Base-by-base conservation (phyloP, 2,113 vertebrate genomes). In the Phaethon lepturus region DNA sequence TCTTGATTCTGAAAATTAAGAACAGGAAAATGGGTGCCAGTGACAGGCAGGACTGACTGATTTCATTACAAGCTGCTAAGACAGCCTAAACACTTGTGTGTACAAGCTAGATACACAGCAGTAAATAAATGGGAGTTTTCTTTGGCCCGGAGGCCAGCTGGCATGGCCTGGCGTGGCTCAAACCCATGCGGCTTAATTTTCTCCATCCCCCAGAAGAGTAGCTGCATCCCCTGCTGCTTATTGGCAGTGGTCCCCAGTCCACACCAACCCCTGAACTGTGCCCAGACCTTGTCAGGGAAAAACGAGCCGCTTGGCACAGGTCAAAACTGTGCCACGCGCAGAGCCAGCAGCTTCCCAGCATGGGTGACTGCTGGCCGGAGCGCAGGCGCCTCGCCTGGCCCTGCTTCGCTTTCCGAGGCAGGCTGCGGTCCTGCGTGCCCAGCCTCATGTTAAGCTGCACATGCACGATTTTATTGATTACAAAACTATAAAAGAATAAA, bases 261-360 rank as follows among this genome's bases (percentile, higher is more conserved):
- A 80, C 78, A 85, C 40, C 69, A 82, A 28, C 24, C 33, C 44
- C 74, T 95, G 81, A 93, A 52, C 87, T 3, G 6, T 93, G 95
- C 95, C 96, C 96, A 96, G 90, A 69, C 78, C 78, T 86, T 86
- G 93, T 95, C 96, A 94, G 55, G 58, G 74, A 8, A 90, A 95
- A 93, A 76, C 0, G 31, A 97, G 92, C 67, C 72, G n/a, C 74
- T 94, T 97, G 96, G 96, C 95, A 95, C 58, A 50, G 81, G 90
- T 82, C 53, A 86, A 6, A 95, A 90, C 66, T 82, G 85, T 96
- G 95, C 92, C 96, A 96, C 4, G 2, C 0, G 11, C 52, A 20
- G 2, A 4, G 35, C 60, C 93, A 81, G 73, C 73, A 44, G 38
- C 7, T 4, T 71, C 84, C 45, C 69, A 85, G 77, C 24, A 6